phyloP scores from a whole-genome alignment of 2,888 invertebrate genomes.

The Cataglyphis altisquamis region DNA sequence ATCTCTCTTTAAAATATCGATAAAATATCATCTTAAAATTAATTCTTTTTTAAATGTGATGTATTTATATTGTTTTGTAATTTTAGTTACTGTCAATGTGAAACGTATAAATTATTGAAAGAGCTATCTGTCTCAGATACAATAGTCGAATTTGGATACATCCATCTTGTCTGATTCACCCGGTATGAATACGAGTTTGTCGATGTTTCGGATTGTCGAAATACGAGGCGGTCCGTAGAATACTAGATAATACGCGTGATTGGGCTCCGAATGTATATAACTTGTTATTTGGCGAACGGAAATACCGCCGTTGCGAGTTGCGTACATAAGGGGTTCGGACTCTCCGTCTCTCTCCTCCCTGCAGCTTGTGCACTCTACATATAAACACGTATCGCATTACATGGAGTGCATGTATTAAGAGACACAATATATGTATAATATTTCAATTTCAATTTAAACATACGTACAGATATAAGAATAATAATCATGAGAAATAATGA shows the following conservation, averaged over 20 bases:
- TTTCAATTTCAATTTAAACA: neutral
- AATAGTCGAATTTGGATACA: neutral
- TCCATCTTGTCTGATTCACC: constrained; percentile 2
- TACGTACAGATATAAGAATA: neutral
- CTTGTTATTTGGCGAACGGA: constrained; percentile 71
- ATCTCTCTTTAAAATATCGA: neutral
- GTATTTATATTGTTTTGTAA: neutral
- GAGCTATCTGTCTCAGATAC: neutral
- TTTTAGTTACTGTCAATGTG: neutral
- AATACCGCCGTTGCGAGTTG: constrained; percentile 64
- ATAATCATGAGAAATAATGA: neutral
- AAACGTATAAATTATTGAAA: neutral
- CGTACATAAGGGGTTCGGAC: constrained; percentile 53
- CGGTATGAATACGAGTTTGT: constrained; percentile 37
- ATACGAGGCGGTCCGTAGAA: constrained; percentile 58
- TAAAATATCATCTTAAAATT: neutral
- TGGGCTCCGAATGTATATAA: constrained; percentile 67
- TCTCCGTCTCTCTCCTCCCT: constrained; percentile 46
- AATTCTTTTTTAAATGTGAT: neutral
- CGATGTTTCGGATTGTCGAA: constrained; percentile 49
- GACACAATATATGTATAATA: neutral
- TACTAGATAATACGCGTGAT: constrained; percentile 71
- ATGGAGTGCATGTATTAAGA: neutral
- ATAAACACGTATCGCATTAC: constrained; percentile 48
- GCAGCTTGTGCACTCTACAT: constrained; percentile 24